phyloP scores from a whole-genome alignment of 37 sponge, comb jelly and placozoan genomes.

The Sycon ciliatum region DNA sequence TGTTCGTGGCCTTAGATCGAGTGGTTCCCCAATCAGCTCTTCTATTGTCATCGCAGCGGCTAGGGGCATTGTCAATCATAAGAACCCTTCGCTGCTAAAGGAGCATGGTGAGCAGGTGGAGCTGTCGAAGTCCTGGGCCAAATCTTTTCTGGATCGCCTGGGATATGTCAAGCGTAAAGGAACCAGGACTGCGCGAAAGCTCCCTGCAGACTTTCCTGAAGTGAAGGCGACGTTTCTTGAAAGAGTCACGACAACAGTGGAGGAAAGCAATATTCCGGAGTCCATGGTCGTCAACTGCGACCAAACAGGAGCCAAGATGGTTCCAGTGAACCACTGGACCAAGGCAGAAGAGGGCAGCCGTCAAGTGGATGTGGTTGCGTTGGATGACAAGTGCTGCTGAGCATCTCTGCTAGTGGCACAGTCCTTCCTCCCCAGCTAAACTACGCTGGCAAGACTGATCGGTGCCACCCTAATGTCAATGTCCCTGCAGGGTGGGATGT shows the following conservation, averaged over 20 bases:
- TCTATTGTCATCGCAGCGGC: background rate
- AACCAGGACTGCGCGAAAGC: background rate
- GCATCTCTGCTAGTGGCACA: no score
- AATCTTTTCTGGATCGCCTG: background rate
- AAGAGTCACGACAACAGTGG: no score
- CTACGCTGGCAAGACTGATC: constrained; percentile 14
- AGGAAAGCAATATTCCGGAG: no score
- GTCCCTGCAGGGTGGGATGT: constrained; percentile 27
- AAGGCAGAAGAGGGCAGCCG: no score
- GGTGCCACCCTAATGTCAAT: constrained; percentile 24
- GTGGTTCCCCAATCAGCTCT: no score
- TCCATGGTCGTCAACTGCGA: no score
- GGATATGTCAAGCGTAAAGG: background rate
- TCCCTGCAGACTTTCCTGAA: background rate
- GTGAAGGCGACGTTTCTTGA: background rate
- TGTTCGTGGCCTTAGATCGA: no score
- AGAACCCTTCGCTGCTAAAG: background rate
- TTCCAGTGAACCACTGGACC: no score
- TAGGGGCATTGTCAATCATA: background rate
- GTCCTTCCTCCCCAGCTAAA: constrained; percentile 6
- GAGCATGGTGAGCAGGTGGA: background rate
- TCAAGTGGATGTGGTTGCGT: no score
- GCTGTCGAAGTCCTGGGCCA: background rate
- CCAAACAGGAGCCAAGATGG: no score
- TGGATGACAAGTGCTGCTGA: no score